Evolutionary conservation across 2,113 vertebrate genomes (phyloP).

Genomic region (Climacteris rufus): DNA sequence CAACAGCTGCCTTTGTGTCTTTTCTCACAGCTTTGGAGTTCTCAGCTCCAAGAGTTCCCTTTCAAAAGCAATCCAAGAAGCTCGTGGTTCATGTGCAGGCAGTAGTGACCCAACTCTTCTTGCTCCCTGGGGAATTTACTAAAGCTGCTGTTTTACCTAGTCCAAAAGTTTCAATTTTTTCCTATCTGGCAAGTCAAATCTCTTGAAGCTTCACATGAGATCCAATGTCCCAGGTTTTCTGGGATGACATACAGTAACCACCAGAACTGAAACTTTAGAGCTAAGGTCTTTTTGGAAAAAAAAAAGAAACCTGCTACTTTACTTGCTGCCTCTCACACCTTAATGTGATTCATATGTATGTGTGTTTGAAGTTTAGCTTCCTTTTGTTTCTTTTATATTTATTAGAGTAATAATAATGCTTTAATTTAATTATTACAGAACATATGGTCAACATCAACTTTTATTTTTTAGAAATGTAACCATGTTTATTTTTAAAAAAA

Average conservation of each 20-base stretch:
- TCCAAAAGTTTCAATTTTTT: slow-evolving; percentile 66
- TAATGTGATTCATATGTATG: slow-evolving; percentile 76
- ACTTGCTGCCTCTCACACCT: slow-evolving; percentile 77
- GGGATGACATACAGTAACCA: slow-evolving; percentile 22
- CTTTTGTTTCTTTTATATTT: slow-evolving; percentile 77
- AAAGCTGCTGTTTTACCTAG: slow-evolving; percentile 72
- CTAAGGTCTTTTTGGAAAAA: slow-evolving; percentile 63
- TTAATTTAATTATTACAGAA: slow-evolving; percentile 74
- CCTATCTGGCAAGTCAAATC: slow-evolving; percentile 50
- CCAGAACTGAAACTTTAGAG: slow-evolving; percentile 63
- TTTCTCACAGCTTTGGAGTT: slow-evolving; percentile 56
- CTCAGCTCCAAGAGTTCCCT: slow-evolving; percentile 51
- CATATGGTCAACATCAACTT: slow-evolving; percentile 70
- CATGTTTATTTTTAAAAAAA: slow-evolving; percentile 68
- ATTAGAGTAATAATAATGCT: slow-evolving; percentile 78
- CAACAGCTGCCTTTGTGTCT: slow-evolving; percentile 64
- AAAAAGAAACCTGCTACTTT: slow-evolving; percentile 64
- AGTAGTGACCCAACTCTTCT: slow-evolving; percentile 51
- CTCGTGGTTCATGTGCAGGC: slow-evolving; percentile 47
- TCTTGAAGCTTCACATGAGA: slow-evolving; percentile 37
- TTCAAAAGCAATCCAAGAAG: slow-evolving; percentile 39
- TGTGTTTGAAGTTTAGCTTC: slow-evolving; percentile 75
- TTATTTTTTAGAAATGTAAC: slow-evolving; percentile 74
- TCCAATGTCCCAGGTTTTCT: neutral
- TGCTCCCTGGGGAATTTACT: slow-evolving; percentile 59